Evolutionary conservation across 2,888 invertebrate genomes (phyloP).

Genomic region (Lasioglossum lativentre): DNA sequence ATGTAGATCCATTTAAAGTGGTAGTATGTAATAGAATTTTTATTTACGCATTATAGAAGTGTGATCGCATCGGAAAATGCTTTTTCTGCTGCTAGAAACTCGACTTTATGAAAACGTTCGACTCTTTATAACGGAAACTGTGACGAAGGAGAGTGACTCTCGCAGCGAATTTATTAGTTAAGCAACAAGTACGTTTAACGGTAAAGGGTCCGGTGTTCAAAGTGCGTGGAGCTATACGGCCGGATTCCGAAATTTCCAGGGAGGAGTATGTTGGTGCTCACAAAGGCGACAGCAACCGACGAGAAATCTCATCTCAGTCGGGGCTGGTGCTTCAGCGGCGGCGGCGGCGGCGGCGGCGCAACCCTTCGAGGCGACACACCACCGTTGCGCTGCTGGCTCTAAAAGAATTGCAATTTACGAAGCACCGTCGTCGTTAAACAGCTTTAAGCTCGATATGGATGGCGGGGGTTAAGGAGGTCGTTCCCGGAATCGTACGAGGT

Average conservation of each 20-base stretch:
- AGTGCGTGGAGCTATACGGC: neutral
- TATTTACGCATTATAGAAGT: too few species aligned
- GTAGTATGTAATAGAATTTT: too few species aligned
- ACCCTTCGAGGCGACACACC: conserved; percentile 28
- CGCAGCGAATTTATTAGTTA: neutral
- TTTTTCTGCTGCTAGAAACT: too few species aligned
- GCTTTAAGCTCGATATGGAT: conserved; percentile 81
- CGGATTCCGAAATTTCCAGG: conserved; percentile 19
- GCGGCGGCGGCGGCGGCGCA: neutral
- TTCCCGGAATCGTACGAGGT: conserved; percentile 61
- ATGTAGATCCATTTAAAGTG: too few species aligned
- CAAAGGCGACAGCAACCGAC: conserved; percentile 18
- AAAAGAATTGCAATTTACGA: conserved; percentile 79
- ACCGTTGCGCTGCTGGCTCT: conserved; percentile 31
- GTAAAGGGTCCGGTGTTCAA: neutral
- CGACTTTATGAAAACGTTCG: neutral
- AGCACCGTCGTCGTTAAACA: conserved; percentile 78
- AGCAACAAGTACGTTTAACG: neutral
- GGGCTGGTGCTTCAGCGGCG: conserved; percentile 21
- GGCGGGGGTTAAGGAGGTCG: conserved; percentile 68
- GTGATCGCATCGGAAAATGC: too few species aligned
- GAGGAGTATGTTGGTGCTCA: neutral
- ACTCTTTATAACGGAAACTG: neutral
- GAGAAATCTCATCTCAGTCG: conserved; percentile 62
- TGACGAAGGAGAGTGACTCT: neutral